phyloP scores from a whole-genome alignment of 1,140 invertebrate species.

The Neotoxoptera formosana region DNA sequence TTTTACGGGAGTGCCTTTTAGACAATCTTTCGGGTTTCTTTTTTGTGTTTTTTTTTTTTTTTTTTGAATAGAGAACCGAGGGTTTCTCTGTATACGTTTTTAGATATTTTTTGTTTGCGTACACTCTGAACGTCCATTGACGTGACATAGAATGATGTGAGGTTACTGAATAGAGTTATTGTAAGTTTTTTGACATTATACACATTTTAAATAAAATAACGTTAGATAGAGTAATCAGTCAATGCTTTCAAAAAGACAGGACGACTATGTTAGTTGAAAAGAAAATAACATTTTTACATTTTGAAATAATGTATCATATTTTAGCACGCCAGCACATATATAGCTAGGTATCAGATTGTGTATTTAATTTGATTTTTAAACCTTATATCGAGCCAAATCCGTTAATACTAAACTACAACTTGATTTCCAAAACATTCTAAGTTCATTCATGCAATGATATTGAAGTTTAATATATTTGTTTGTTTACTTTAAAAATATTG shows the following conservation, averaged over 20 bases:
- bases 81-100: neutral
- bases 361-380: neutral
- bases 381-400: neutral
- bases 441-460: neutral
- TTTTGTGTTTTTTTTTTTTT: neutral
- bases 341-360: neutral
- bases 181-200: constrained; percentile 31
- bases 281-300: neutral
- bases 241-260: constrained; percentile 1
- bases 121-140: neutral
- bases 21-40: neutral
- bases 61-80: neutral
- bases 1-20: constrained; percentile 35
- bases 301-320: neutral
- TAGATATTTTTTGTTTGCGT: neutral
- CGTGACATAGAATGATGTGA: neutral
- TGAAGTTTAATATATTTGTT: neutral
- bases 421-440: neutral
- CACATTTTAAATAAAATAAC: neutral
- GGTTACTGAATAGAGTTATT: neutral
- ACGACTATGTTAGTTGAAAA: neutral
- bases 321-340: neutral
- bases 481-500: neutral
- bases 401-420: neutral
- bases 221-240: neutral